These are phyloP conservation scores for Brachynemurus nebulosus DNA, from an alignment of 2,888 invertebrate species.

Conservation along the genomic window DNA sequence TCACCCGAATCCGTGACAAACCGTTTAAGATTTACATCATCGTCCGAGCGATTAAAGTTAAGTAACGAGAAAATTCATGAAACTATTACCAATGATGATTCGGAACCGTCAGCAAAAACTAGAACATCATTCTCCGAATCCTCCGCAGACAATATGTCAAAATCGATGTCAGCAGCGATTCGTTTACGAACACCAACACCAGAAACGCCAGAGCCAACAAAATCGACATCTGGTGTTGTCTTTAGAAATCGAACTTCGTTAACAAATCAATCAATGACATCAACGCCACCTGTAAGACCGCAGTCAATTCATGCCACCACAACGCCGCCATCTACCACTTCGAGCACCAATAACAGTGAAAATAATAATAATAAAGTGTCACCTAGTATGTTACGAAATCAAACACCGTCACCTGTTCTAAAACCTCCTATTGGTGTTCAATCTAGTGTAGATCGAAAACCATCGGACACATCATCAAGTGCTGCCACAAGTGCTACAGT, in stretches of 20 bases:
- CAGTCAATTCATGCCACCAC: constrained; percentile 19
- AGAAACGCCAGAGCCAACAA: constrained; percentile 20
- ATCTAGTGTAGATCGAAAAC: not conserved
- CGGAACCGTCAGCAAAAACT: constrained; percentile 30
- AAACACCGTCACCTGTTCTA: constrained; percentile 11
- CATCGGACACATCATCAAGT: not conserved
- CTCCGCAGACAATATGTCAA: constrained; percentile 23
- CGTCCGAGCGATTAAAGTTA: constrained; percentile 18
- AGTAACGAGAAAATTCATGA: constrained; percentile 27
- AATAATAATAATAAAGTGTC: too few species aligned
- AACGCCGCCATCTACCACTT: constrained; percentile 10
- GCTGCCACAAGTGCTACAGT: constrained; percentile 13
- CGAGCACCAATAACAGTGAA: too few species aligned
- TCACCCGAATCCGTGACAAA: constrained; percentile 22
- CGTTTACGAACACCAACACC: constrained; percentile 24
- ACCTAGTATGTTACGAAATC: constrained; percentile 7
- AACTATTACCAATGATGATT: too few species aligned
- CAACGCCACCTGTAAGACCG: constrained; percentile 12
- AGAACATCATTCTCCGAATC: constrained; percentile 26
- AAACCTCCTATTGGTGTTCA: constrained; percentile 12
- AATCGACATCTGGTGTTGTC: constrained; percentile 19
- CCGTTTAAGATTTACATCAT: constrained; percentile 20
- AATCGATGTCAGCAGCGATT: constrained; percentile 21
- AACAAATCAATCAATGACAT: not conserved
- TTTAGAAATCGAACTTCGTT: constrained; percentile 3